Evolutionary conservation across 2,113 vertebrate species (phyloP).

Genomic region (Pandion haliaetus): DNA sequence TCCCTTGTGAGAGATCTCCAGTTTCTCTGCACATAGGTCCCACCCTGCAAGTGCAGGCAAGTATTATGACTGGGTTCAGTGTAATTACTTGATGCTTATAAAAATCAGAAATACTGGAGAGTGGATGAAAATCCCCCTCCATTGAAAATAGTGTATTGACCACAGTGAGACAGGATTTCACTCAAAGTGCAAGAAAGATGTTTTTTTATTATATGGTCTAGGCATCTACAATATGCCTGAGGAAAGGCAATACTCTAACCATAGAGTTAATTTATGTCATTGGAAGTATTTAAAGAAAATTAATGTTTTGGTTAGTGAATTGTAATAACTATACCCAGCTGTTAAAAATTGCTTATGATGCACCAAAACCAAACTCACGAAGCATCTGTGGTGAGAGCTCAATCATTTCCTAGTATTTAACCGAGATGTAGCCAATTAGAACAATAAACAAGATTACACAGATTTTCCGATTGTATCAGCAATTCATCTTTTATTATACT

Average conservation of each 20-base stretch:
- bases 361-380: constrained; percentile 47
- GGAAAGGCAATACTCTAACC: constrained; percentile 1
- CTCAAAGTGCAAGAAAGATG: neutral
- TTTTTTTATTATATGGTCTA: neutral
- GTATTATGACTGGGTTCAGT: neutral
- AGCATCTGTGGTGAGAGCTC: constrained; percentile 56
- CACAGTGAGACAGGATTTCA: neutral
- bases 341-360: constrained; percentile 46
- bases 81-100: neutral
- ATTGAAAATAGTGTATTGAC: neutral
- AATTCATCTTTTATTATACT: constrained; percentile 13
- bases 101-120: neutral
- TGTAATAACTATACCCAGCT: constrained; percentile 25
- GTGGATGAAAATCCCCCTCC: neutral
- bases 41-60: neutral
- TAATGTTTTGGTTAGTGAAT: constrained; percentile 34
- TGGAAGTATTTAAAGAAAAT: constrained; percentile 66
- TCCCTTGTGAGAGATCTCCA: neutral
- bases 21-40: neutral
- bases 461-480: constrained; percentile 6
- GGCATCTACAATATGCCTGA: neutral
- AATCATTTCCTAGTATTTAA: constrained; percentile 53
- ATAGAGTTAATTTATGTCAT: constrained; percentile 44
- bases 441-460: neutral
- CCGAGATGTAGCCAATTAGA: neutral